Evolutionary conservation across 2,113 vertebrate genomes (phyloP).

Genomic region (Plotosus lineatus): DNA sequence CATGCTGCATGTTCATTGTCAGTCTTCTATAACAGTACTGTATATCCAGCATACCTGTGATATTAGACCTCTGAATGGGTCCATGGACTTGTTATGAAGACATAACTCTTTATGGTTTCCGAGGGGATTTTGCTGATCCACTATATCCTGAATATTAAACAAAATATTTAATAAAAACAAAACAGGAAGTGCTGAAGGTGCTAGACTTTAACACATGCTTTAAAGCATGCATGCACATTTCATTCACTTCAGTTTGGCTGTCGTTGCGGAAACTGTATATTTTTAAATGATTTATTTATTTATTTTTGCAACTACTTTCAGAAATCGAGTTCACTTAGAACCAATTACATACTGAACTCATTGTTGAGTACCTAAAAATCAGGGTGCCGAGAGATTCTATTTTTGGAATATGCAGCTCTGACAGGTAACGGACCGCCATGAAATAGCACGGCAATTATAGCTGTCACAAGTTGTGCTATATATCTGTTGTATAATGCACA

Average conservation of each 20-base stretch:
- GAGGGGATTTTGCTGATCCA: background rate
- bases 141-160: background rate
- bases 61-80: too few relatives aligned
- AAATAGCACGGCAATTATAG: slow-evolving; percentile 42
- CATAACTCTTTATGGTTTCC: background rate
- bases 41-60: too few relatives aligned
- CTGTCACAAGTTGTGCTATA: slow-evolving; percentile 47
- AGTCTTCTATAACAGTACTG: too few relatives aligned
- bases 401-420: slow-evolving; percentile 41
- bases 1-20: slow-evolving; percentile 64
- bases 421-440: slow-evolving; percentile 42
- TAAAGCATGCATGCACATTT: background rate
- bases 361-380: slow-evolving; percentile 49
- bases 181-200: background rate
- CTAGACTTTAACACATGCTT: background rate
- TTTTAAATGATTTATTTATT: too few relatives aligned
- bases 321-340: slow-evolving; percentile 42
- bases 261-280: slow-evolving; percentile 31
- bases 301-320: slow-evolving; percentile 13
- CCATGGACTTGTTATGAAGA: too few relatives aligned
- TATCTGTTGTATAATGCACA: slow-evolving; percentile 8
- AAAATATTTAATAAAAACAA: background rate
- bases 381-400: slow-evolving; percentile 47
- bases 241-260: background rate
- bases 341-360: slow-evolving; percentile 40